These are phyloP conservation scores for Acleris emargana DNA, from an alignment of 2,888 invertebrate genomes.

Conservation along the genomic window DNA sequence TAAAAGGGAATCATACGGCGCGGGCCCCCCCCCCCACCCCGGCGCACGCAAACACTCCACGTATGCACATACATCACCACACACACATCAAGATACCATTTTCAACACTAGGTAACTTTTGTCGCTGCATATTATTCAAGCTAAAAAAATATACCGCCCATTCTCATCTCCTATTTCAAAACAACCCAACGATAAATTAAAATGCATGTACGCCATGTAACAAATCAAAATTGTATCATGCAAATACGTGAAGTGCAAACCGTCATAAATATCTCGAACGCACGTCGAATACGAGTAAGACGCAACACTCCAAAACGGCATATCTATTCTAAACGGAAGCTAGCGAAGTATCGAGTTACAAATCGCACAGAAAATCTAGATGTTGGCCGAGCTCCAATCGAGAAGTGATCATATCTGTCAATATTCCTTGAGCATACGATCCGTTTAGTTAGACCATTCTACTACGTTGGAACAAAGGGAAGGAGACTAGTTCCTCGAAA, in stretches of 20 bases:
- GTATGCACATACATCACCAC: constrained; percentile 34
- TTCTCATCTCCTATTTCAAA: constrained; percentile 36
- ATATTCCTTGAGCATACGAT: constrained; percentile 77
- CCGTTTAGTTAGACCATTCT: constrained; percentile 67
- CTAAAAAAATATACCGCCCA: constrained; percentile 28
- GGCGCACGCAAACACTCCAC: constrained; percentile 29
- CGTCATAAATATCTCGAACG: constrained; percentile 71
- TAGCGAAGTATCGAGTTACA: constrained; percentile 74
- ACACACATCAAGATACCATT: constrained; percentile 31
- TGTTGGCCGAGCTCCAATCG: constrained; percentile 79
- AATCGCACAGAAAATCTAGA: constrained; percentile 79
- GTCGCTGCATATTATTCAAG: constrained; percentile 28
- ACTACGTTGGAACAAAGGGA: constrained; percentile 50
- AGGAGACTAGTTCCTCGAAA: constrained; percentile 43
- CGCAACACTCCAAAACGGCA: constrained; percentile 73
- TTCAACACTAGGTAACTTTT: constrained; percentile 24
- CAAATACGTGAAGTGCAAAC: constrained; percentile 62
- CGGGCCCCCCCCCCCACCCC: constrained; percentile 44
- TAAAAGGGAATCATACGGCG: constrained; percentile 68
- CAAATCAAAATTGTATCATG: constrained; percentile 43
- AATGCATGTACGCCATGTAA: constrained; percentile 36
- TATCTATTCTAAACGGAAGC: constrained; percentile 80
- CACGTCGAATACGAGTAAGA: constrained; percentile 69
- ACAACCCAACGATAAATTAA: constrained; percentile 35
- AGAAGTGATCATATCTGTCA: constrained; percentile 83